Conservation (phyloP, 2,113 vertebrate species). For the Amia ocellicauda region DNA sequence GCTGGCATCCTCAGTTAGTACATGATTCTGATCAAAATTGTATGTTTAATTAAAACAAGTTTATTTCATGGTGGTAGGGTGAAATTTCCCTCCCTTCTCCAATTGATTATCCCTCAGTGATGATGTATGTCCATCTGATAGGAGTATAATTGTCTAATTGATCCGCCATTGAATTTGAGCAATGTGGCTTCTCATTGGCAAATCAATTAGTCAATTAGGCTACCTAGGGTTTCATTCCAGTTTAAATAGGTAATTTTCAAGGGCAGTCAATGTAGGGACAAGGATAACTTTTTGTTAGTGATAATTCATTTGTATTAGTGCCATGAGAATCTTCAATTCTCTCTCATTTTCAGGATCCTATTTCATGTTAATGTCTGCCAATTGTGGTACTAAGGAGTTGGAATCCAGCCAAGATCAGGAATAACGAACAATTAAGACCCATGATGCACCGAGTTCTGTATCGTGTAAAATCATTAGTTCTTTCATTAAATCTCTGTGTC, state of each 20-base stretch:
- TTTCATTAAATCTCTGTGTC: too few species aligned
- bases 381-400: too few species aligned
- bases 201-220: background rate
- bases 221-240: background rate
- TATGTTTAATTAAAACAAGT: too few species aligned
- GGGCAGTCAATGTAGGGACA: background rate
- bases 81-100: background rate
- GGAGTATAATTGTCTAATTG: background rate
- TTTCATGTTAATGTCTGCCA: too few species aligned
- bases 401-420: too few species aligned
- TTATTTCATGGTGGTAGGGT: too few species aligned
- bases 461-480: too few species aligned
- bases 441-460: too few species aligned
- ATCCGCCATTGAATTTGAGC: conserved; percentile 7
- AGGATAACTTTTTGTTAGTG: background rate
- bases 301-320: background rate
- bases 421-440: too few species aligned
- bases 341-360: too few species aligned
- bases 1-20: too few species aligned
- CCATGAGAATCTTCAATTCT: background rate
- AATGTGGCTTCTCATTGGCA: conserved; percentile 7
- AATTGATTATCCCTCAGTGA: conserved; percentile 6
- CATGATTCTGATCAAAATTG: too few species aligned
- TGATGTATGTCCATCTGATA: background rate
- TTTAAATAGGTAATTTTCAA: background rate